phyloP scores from a whole-genome alignment of 2,797 vertebrate genomes.

The Holocentrus rufus region DNA sequence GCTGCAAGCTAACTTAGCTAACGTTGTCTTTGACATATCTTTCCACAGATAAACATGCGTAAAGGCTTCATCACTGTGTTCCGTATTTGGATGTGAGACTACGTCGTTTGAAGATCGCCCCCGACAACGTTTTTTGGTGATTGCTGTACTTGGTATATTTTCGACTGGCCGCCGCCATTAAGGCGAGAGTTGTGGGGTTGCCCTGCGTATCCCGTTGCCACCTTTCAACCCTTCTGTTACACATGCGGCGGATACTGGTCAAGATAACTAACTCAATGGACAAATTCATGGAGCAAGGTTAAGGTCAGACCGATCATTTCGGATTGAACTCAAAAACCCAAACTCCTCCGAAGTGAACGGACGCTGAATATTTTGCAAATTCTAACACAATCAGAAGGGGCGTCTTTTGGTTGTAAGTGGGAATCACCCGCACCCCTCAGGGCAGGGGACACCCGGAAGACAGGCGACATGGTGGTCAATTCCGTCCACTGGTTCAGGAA shows the following conservation, averaged over 20 bases:
- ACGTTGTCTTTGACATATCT: not conserved
- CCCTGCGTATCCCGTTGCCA: not conserved
- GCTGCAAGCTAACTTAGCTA: too few species aligned
- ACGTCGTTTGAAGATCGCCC: not conserved
- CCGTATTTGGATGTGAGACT: not conserved
- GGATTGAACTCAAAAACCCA: too few species aligned
- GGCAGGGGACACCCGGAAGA: not conserved
- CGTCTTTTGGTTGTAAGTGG: not conserved
- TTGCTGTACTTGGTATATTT: not conserved
- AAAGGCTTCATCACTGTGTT: not conserved
- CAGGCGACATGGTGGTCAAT: slow-evolving; percentile 86
- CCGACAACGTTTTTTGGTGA: fast-evolving
- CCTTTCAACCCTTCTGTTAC: not conserved
- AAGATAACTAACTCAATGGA: slow-evolving; percentile 33
- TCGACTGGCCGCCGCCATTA: not conserved
- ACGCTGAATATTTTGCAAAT: slow-evolving; percentile 4
- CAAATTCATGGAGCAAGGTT: slow-evolving; percentile 64
- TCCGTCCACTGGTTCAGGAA: slow-evolving; percentile 96
- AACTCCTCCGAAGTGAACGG: not conserved
- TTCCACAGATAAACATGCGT: too few species aligned
- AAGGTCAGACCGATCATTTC: not conserved
- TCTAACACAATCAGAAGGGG: not conserved
- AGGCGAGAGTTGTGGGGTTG: not conserved
- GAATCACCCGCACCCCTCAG: not conserved
- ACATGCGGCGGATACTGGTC: slow-evolving; percentile 41